Base-by-base conservation (phyloP, 1,140 invertebrate genomes). In the Whitmania pigra region DNA sequence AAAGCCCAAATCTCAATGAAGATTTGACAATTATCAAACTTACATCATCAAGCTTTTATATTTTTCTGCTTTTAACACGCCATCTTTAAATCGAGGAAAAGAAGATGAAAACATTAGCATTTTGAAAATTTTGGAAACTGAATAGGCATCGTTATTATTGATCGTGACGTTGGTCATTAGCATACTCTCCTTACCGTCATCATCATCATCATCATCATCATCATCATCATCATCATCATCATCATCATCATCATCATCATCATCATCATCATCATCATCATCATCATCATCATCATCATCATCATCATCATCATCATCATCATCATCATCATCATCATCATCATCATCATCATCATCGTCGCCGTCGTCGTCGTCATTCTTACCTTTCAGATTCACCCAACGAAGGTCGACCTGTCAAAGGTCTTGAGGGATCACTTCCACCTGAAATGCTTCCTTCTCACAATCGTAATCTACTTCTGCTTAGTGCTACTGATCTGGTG, bases 221-320 rank as follows among this genome's bases (percentile, higher is more conserved):
- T 57, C 54, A 25, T 57, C 54, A 25, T 57, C 54, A 25, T 57
- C 9, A 57, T 57, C 54, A 57, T 57, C 54, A 57, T 9, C 2
- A 57, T 57, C 54, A 57, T 57, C 54, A 57, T 57, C 2, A 57
- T 57, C 54, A 57, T 57, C 54, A 25, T 57, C 54, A 25, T 57
- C 54, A 25, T 57, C 54, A 25, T 57, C 54, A 25, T 57, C 54
- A 25, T 57, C 9, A 57, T 57, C 54, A 57, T 57, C 54, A 57
- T 9, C 2, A 57, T 57, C 54, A 57, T 57, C 54, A 57, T 57
- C 2, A 57, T 2, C 54, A 2, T 57, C 54, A 57, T 57, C 54
- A 57, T 57, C 54, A 9, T 3, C 54, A 9, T 9, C 54, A 9
- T 57, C 54, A 9, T 57, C 54, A 57, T 57, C 54, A 25, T 57